These are phyloP conservation scores for Myiagra hebetior DNA, from an alignment of 2,113 vertebrate species.

Conservation along the genomic window DNA sequence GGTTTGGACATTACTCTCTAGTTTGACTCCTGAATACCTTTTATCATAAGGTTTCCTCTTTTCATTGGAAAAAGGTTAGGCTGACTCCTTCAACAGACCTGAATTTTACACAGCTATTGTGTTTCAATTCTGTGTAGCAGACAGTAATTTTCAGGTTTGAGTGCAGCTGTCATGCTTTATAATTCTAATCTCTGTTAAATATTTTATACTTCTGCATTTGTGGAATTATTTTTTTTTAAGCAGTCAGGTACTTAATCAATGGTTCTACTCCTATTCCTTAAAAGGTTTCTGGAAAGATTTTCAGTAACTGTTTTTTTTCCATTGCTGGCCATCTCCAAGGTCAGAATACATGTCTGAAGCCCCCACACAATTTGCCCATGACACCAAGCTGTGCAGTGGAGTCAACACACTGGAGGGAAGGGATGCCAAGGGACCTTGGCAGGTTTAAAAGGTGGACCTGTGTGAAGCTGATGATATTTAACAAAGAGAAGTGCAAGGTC, in stretches of 20 bases:
- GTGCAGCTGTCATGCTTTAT: not conserved
- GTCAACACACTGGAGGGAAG: fast-evolving
- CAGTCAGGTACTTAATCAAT: not conserved
- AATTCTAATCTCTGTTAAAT: not conserved
- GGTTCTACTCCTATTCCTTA: not conserved
- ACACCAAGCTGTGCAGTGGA: fast-evolving
- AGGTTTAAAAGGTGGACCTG: not conserved
- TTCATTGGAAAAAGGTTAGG: not conserved
- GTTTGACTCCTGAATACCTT: not conserved
- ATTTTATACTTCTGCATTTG: not conserved
- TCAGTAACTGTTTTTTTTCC: not conserved
- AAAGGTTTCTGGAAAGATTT: not conserved
- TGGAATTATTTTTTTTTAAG: not conserved
- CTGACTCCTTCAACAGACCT: not conserved
- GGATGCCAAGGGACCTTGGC: too few relatives aligned
- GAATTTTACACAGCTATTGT: not conserved
- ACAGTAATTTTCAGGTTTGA: not conserved
- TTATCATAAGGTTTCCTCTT: not conserved
- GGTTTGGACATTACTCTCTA: not conserved
- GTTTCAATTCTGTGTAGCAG: not conserved
- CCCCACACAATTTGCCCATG: not conserved
- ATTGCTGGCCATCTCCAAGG: not conserved
- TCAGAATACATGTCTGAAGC: not conserved
- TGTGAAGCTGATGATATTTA: not conserved
- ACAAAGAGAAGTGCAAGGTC: not conserved